These are phyloP conservation scores for Pangasius larnaudii DNA, from an alignment of 2,797 vertebrate genomes.

Conservation along the genomic window DNA sequence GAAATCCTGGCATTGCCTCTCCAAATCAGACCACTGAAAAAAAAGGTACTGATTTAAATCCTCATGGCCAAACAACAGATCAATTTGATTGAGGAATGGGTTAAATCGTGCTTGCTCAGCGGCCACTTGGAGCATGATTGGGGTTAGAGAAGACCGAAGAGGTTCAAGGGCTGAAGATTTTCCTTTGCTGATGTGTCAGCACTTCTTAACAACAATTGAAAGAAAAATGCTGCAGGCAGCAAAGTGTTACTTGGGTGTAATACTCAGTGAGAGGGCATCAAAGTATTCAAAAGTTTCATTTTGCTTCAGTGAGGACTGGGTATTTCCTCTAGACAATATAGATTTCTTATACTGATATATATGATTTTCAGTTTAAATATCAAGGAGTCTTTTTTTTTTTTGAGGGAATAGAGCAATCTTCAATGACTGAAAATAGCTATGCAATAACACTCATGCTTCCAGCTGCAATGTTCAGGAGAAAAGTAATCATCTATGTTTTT, in stretches of 20 bases:
- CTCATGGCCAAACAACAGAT: slow-evolving; percentile 42
- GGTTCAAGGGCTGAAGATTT: slow-evolving; percentile 47
- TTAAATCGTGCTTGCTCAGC: slow-evolving; percentile 55
- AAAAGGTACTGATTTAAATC: slow-evolving; percentile 62
- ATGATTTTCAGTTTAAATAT: neutral
- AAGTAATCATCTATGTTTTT: slow-evolving; percentile 13
- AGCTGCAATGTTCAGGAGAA: slow-evolving; percentile 14
- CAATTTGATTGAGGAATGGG: slow-evolving; percentile 48
- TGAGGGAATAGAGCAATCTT: neutral
- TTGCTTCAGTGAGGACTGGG: neutral
- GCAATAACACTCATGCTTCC: slow-evolving; percentile 19
- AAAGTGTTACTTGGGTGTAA: slow-evolving; percentile 31
- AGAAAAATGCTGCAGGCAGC: slow-evolving; percentile 52
- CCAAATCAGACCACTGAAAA: slow-evolving; percentile 56
- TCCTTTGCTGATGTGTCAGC: slow-evolving; percentile 52
- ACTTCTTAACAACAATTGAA: slow-evolving; percentile 45
- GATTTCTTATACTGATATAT: neutral
- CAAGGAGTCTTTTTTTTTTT: neutral
- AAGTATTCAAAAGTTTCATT: slow-evolving; percentile 46
- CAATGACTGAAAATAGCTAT: neutral
- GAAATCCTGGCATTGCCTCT: slow-evolving; percentile 39
- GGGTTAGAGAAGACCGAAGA: slow-evolving; percentile 48
- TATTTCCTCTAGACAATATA: neutral
- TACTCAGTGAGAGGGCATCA: slow-evolving; percentile 33
- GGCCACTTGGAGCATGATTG: slow-evolving; percentile 40